phyloP scores from a whole-genome alignment of 1,140 invertebrate species.

The Portunus trituberculatus region DNA sequence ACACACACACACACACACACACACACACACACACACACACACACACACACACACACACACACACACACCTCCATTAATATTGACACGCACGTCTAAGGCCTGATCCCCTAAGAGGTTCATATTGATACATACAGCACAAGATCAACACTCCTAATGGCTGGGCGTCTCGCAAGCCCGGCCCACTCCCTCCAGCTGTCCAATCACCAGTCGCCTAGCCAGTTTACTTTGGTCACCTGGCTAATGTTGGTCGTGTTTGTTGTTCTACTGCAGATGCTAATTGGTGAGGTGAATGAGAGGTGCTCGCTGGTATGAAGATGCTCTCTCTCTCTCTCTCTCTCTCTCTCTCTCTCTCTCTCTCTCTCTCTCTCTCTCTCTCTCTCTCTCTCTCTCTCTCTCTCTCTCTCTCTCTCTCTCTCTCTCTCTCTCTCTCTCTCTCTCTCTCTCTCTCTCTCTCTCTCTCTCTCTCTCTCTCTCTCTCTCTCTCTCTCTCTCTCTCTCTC shows the following conservation, averaged over 20 bases:
- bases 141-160: background rate
- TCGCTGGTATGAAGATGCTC: background rate
- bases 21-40: too few species aligned
- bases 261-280: background rate
- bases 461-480: too few species aligned
- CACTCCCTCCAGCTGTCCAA: background rate
- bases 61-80: background rate
- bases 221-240: background rate
- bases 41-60: too few species aligned
- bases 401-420: too few species aligned
- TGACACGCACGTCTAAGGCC: background rate
- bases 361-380: too few species aligned
- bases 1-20: too few species aligned
- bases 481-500: too few species aligned
- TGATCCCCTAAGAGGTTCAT: background rate
- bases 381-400: too few species aligned
- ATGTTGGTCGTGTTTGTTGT: background rate
- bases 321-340: too few species aligned
- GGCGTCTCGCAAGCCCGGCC: background rate
- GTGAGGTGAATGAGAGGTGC: background rate
- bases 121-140: conserved; percentile 7
- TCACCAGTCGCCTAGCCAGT: background rate
- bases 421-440: too few species aligned
- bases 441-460: too few species aligned
- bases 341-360: too few species aligned